Base-by-base conservation (phyloP, 2,888 invertebrate species). In the Exephanes ischioxanthus region DNA sequence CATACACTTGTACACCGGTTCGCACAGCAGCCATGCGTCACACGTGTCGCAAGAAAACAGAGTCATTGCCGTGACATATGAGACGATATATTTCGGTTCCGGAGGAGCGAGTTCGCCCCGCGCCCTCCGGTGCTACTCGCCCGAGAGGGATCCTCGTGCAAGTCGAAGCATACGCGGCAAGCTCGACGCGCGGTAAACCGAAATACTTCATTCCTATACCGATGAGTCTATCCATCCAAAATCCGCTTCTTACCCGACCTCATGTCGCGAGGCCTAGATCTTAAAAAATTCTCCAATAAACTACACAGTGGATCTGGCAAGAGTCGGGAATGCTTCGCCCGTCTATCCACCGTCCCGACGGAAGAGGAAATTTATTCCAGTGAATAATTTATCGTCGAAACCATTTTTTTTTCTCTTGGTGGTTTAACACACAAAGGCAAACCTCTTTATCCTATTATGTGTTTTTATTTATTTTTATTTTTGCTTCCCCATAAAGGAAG, bases 41-140 rank as follows among this genome's bases (percentile, higher is more conserved):
- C 92, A 92, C 87, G 89, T 92, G 92, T 89, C 90, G 90, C 92
- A 91, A 90, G 91, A 92, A 92, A 92, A 92, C 93, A 93, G 92
- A 93, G 92, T 91, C 92, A 92, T 93, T 90, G 91, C 89, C 88
- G 91, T 92, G 92, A 92, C 92, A 92, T 93, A 93, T 93, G 93
- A 92, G 90, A 92, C 90, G 88, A 91, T 91, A 91, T 91, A 91
- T 90, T 87, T 91, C 90, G 90, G 85, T 68, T 71, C 68, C 11
- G 58, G 22, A 26, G 58, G 58, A 58, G 22, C 14, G 22, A 58
- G 26, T 26, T 58, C 22, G 45, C 45, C 26, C 11, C 14, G 58
- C 26, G 26, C 58, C 55, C 55, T 22, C 55, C 19, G 19, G 26
- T 22, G 11, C 58, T 68, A 16, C 48, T 7, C 41, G 30, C 22